Evolutionary conservation across 23 tunicate species (phyloP).

Genomic region (Ciona savignyi): DNA sequence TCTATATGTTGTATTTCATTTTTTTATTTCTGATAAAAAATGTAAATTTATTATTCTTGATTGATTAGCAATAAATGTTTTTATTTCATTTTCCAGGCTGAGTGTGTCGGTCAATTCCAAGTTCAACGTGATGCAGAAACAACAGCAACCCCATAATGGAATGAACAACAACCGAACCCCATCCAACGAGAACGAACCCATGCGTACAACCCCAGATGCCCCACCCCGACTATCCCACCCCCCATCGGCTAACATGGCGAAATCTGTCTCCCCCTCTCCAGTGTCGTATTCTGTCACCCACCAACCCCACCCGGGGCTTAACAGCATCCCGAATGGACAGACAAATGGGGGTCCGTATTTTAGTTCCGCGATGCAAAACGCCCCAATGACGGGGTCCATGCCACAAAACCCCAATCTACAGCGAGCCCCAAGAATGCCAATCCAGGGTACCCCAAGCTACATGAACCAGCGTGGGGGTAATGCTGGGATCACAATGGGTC

Average conservation of each 20-base stretch:
- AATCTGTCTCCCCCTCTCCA: slow-evolving; percentile 36
- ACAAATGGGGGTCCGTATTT: slow-evolving; percentile 1
- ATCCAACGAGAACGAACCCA: background rate
- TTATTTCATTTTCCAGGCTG: slow-evolving; percentile 15
- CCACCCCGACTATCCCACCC: slow-evolving; percentile 28
- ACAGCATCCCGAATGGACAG: slow-evolving; percentile 10
- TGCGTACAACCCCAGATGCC: slow-evolving; percentile 3
- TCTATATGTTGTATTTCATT: no score
- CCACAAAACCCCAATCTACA: slow-evolving; percentile 5
- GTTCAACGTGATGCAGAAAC: slow-evolving; percentile 19
- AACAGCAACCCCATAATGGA: slow-evolving; percentile 10
- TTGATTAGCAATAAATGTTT: background rate
- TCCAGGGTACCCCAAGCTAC: background rate
- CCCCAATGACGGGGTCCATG: slow-evolving; percentile 10
- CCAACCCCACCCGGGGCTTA: slow-evolving; percentile 40
- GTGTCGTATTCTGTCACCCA: slow-evolving; percentile 61
- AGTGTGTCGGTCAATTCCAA: slow-evolving; percentile 51
- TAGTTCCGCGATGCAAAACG: slow-evolving; percentile 10
- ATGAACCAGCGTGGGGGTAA: background rate
- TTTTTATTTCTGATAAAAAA: background rate
- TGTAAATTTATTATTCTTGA: background rate
- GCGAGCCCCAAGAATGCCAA: slow-evolving; percentile 14
- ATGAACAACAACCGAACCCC: slow-evolving; percentile 15
- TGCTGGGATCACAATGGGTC: background rate
- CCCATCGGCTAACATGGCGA: slow-evolving; percentile 8